These are phyloP conservation scores for Drosophila longiperda DNA, from an alignment of 2,888 invertebrate genomes.

Conservation along the genomic window DNA sequence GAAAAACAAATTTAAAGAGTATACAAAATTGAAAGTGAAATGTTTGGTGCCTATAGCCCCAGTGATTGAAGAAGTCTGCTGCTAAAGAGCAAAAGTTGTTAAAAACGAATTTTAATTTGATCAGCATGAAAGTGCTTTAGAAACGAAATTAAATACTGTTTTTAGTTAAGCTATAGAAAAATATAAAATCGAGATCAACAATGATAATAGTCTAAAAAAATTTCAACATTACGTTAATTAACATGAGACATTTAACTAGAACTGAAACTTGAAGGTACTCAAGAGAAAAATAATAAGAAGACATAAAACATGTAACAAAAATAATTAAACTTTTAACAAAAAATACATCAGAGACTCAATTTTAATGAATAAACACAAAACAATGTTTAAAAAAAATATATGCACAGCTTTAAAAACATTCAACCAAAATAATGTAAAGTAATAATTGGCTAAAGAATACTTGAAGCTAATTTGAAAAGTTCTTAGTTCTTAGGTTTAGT, in stretches of 20 bases:
- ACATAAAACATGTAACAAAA: conserved; percentile 42
- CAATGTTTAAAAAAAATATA: conserved; percentile 19
- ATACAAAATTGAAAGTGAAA: conserved; percentile 1
- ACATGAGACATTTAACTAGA: conserved; percentile 40
- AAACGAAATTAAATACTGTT: conserved; percentile 18
- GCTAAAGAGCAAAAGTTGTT: conserved; percentile 30
- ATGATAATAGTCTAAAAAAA: conserved; percentile 23
- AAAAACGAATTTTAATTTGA: conserved; percentile 20
- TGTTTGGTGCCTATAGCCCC: conserved; percentile 36
- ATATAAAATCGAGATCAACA: conserved; percentile 7
- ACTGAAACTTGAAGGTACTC: conserved; percentile 21
- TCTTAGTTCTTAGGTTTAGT: conserved; percentile 44
- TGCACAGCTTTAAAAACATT: conserved; percentile 41
- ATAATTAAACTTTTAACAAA: conserved; percentile 50
- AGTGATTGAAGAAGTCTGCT: conserved; percentile 21
- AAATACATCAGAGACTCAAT: conserved; percentile 9
- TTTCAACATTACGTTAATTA: conserved; percentile 41
- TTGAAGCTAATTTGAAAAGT: conserved; percentile 55
- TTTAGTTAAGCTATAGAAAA: conserved; percentile 6
- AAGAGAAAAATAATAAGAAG: conserved; percentile 5
- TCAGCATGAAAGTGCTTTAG: conserved; percentile 36
- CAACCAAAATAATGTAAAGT: conserved; percentile 35
- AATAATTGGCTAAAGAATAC: conserved; percentile 38
- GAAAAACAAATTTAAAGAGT: conserved; percentile 1
- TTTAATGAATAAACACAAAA: conserved; percentile 19